Evolutionary conservation across 1,140 invertebrate genomes (phyloP).

Genomic region (Sminthurides bifidus): DNA sequence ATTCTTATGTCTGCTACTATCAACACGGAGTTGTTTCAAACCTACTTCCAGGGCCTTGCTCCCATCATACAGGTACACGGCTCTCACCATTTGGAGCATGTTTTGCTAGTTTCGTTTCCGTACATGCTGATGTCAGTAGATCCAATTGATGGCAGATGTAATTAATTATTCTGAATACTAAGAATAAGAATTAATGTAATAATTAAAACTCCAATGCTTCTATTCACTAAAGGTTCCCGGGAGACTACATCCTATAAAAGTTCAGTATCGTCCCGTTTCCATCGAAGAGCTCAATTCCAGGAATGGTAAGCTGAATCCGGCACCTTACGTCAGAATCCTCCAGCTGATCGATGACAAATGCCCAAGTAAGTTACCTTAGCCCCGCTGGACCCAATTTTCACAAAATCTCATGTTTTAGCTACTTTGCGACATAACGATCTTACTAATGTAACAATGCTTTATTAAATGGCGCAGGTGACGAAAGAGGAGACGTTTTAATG

Average conservation of each 20-base stretch:
- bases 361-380: conserved; percentile 43
- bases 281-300: conserved; percentile 56
- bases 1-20: conserved; percentile 98
- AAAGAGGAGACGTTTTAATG: conserved; percentile 89
- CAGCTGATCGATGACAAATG: conserved; percentile 85
- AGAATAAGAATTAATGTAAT: conserved; percentile 4
- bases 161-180: not conserved
- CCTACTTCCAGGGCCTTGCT: conserved; percentile 76
- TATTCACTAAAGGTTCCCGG: conserved; percentile 64
- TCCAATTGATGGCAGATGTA: not conserved
- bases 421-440: conserved; percentile 11
- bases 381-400: conserved; percentile 8
- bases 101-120: no score
- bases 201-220: conserved; percentile 10
- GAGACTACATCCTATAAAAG: conserved; percentile 78
- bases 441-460: conserved; percentile 22
- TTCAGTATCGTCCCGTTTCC: conserved; percentile 71
- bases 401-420: conserved; percentile 7
- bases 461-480: conserved; percentile 53
- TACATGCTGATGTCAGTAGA: no score
- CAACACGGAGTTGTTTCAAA: conserved; percentile 81
- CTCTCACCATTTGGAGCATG: no score
- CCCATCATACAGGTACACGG: conserved; percentile 63
- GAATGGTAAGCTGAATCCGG: conserved; percentile 67
- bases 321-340: conserved; percentile 83